Conservation (phyloP, 2,113 vertebrate genomes). For the Rhegmatorhina hoffmannsi region DNA sequence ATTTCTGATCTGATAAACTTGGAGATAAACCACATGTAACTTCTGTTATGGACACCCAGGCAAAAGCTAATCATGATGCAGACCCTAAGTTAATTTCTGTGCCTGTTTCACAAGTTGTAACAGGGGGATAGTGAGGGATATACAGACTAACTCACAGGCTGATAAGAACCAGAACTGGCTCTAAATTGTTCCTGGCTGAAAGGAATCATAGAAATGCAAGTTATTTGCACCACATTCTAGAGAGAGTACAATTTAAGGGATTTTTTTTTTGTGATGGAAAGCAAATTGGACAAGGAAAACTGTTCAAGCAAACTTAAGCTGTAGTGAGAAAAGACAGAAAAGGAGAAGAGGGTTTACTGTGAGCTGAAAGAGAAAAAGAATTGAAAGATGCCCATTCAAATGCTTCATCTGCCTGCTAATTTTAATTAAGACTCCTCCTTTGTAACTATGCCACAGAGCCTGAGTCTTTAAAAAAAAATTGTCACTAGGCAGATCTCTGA, state of each 20-base stretch:
- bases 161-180: constrained; percentile 1
- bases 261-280: neutral
- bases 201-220: constrained; percentile 33
- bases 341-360: constrained; percentile 9
- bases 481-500: constrained; percentile 61
- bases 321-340: constrained; percentile 36
- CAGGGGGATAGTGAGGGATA: neutral
- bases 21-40: constrained; percentile 15
- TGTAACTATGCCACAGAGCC: constrained; percentile 43
- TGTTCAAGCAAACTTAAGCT: constrained; percentile 39
- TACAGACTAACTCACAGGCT: neutral
- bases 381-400: constrained; percentile 57
- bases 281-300: constrained; percentile 15
- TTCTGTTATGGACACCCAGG: neutral
- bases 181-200: constrained; percentile 3
- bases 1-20: constrained; percentile 48
- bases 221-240: neutral
- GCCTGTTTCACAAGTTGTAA: neutral
- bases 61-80: neutral
- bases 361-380: constrained; percentile 44
- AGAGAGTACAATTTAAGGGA: neutral
- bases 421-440: constrained; percentile 64
- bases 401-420: constrained; percentile 56
- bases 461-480: constrained; percentile 1
- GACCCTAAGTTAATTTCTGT: neutral